Conservation (phyloP, 2,113 vertebrate species). For the Salvator merianae region DNA sequence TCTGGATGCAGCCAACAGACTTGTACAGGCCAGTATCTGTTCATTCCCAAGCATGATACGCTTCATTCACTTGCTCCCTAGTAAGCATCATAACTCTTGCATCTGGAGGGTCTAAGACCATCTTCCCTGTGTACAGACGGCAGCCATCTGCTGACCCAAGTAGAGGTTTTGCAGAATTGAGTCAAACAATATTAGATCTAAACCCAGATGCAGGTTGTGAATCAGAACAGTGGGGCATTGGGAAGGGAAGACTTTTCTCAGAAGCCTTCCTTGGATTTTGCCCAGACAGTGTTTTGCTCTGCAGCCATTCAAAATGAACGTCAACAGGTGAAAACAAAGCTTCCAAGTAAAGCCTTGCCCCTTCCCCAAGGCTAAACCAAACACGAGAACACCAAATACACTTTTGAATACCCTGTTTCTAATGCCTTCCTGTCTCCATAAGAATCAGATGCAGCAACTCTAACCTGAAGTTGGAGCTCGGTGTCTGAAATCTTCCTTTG, state of each 20-base stretch:
- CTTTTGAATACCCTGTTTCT: background rate
- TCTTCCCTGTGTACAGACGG: background rate
- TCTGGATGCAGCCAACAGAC: too few relatives aligned
- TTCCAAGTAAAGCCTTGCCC: too few relatives aligned
- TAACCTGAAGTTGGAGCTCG: constrained; percentile 90
- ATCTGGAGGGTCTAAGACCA: background rate
- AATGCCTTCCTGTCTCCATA: background rate
- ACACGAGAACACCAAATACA: too few relatives aligned
- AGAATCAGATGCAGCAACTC: background rate
- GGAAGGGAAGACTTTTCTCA: too few relatives aligned
- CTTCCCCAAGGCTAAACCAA: too few relatives aligned
- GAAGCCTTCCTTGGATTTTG: too few relatives aligned
- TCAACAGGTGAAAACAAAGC: too few relatives aligned
- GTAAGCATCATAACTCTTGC: background rate
- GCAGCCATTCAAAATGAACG: too few relatives aligned
- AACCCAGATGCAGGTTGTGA: background rate
- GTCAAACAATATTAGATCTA: background rate
- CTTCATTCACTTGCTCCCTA: background rate
- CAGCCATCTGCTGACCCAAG: background rate
- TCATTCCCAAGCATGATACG: too few relatives aligned
- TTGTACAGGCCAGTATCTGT: too few relatives aligned
- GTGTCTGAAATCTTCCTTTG: constrained; percentile 90
- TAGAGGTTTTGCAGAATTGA: background rate
- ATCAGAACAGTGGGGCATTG: too few relatives aligned
- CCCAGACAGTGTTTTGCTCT: too few relatives aligned